Evolutionary conservation across 2,888 invertebrate species (phyloP).

Genomic region (Labia minor): DNA sequence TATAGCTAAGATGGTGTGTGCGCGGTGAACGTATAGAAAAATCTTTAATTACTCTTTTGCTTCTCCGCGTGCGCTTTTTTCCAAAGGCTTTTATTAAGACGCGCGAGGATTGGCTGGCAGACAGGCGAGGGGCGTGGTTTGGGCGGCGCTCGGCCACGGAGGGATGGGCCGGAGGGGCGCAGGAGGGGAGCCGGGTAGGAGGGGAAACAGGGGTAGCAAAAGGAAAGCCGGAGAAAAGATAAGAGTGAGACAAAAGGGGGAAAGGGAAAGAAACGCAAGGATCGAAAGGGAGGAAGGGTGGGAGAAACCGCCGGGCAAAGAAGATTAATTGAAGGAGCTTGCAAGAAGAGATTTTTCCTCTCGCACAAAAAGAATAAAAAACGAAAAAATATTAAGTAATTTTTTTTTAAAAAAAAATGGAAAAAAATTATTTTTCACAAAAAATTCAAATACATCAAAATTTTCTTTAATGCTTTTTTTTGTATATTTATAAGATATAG

Average conservation of each 20-base stretch:
- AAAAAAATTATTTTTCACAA: not conserved
- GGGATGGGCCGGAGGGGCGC: not conserved
- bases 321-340: slow-evolving; percentile 13
- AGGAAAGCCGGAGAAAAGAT: slow-evolving; percentile 8
- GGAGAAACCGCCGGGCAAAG: not conserved
- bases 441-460: not conserved
- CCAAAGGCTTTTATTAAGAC: not conserved
- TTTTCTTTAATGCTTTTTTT: too few species aligned
- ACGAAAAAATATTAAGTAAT: not conserved
- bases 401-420: not conserved
- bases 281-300: not conserved
- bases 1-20: slow-evolving; percentile 4
- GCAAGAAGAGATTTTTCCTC: not conserved
- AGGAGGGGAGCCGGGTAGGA: not conserved
- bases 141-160: slow-evolving; percentile 1
- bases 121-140: slow-evolving; percentile 1
- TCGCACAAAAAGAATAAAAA: not conserved
- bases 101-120: not conserved
- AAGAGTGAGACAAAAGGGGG: slow-evolving; percentile 5
- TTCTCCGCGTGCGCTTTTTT: not conserved
- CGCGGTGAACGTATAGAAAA: not conserved
- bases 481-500: too few species aligned
- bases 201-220: not conserved
- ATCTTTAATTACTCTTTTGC: slow-evolving; percentile 13
- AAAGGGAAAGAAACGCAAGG: not conserved